These are phyloP conservation scores for Pseudoips prasinana DNA, from an alignment of 2,888 invertebrate genomes.

Conservation along the genomic window DNA sequence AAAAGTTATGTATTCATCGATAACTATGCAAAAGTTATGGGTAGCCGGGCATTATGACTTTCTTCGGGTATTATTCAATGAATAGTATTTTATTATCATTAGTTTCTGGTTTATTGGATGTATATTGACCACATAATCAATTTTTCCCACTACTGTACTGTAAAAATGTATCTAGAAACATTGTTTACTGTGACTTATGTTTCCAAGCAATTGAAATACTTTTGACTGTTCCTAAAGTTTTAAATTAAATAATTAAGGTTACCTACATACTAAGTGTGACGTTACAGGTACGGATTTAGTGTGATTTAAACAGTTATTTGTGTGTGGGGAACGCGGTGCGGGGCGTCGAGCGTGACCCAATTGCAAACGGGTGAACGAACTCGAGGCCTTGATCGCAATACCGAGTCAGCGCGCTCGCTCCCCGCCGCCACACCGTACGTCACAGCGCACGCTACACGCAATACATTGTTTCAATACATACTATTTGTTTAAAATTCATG, in stretches of 20 bases:
- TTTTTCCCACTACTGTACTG: too few species aligned
- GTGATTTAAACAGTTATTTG: constrained; percentile 72
- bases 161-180: too few species aligned
- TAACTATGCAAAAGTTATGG: constrained; percentile 23
- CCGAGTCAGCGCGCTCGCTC: constrained; percentile 45
- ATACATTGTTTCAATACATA: constrained; percentile 55
- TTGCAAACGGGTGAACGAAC: constrained; percentile 78
- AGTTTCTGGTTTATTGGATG: too few species aligned
- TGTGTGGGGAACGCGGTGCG: constrained; percentile 59
- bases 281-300: constrained; percentile 73
- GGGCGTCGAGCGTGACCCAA: constrained; percentile 71
- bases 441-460: constrained; percentile 44
- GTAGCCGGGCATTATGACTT: constrained; percentile 28
- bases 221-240: constrained; percentile 20
- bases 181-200: constrained; percentile 1
- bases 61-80: too few species aligned
- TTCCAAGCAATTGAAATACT: constrained; percentile 13
- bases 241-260: constrained; percentile 43
- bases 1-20: constrained; percentile 20
- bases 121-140: too few species aligned
- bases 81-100: too few species aligned
- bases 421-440: constrained; percentile 42
- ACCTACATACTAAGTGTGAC: constrained; percentile 57
- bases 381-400: constrained; percentile 81
- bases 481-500: constrained; percentile 45